Evolutionary conservation across 2,797 vertebrate genomes (phyloP).

Genomic region (Antrozous pallidus): DNA sequence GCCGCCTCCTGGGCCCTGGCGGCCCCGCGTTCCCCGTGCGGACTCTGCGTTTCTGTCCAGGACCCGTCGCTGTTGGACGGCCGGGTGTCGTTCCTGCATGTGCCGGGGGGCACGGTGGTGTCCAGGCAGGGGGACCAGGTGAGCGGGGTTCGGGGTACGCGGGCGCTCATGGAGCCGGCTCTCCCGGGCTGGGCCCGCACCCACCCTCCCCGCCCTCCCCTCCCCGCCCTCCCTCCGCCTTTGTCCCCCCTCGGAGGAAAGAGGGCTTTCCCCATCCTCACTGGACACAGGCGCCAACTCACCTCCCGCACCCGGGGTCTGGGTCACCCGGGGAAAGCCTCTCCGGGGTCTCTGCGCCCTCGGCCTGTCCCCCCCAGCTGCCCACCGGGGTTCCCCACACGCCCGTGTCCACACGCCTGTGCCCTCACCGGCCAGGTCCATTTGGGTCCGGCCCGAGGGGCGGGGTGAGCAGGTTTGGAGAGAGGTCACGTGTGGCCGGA

Average conservation of each 20-base stretch:
- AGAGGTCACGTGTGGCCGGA: neutral
- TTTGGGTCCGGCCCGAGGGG: neutral
- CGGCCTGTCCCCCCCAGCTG: neutral
- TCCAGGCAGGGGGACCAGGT: constrained; percentile 96
- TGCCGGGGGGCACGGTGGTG: constrained; percentile 90
- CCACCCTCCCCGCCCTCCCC: neutral
- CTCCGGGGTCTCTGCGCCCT: neutral
- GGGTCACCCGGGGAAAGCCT: neutral
- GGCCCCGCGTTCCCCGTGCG: too few relatives aligned
- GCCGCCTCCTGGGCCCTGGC: too few relatives aligned
- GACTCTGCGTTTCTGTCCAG: constrained; percentile 72
- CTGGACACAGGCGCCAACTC: too few relatives aligned
- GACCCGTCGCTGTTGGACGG: constrained; percentile 88
- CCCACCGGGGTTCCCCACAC: too few relatives aligned
- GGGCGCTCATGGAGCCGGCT: rapidly evolving
- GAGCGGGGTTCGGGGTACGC: constrained; percentile 53
- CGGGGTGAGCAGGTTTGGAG: neutral
- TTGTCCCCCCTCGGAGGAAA: neutral
- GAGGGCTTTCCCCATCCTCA: neutral
- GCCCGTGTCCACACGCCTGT: too few relatives aligned
- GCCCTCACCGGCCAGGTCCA: neutral
- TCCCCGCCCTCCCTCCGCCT: too few relatives aligned
- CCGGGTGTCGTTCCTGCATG: constrained; percentile 90
- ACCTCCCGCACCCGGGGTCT: neutral
- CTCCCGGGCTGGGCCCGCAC: neutral